Conservation (phyloP, 2,888 invertebrate species). For the Apotomis turbidana region DNA sequence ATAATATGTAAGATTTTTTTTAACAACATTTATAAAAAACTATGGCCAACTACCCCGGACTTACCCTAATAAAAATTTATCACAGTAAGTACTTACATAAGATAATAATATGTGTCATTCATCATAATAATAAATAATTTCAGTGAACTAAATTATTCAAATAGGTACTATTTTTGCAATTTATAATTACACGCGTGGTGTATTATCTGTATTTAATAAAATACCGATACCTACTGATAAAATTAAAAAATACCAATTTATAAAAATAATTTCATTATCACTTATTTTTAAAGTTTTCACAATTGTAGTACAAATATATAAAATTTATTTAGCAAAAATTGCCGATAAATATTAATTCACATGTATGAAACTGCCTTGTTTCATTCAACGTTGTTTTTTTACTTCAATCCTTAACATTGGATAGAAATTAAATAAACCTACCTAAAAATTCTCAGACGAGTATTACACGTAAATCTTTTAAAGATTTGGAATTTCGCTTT, state of each 20-base stretch:
- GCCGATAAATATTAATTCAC: not conserved
- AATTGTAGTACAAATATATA: not conserved
- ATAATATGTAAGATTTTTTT: too few relatives aligned
- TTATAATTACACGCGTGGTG: too few relatives aligned
- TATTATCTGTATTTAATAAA: too few relatives aligned
- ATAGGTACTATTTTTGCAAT: too few relatives aligned
- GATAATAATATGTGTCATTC: not conserved
- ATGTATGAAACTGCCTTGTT: not conserved
- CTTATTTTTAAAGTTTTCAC: too few relatives aligned
- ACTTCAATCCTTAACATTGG: not conserved
- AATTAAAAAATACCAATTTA: too few relatives aligned
- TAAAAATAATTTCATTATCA: too few relatives aligned
- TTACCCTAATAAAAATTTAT: not conserved
- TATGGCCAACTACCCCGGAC: too few relatives aligned
- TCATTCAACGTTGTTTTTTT: not conserved
- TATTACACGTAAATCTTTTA: not conserved
- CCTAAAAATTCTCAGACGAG: not conserved
- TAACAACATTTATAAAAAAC: too few relatives aligned
- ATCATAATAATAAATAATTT: too few relatives aligned
- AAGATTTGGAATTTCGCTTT: not conserved
- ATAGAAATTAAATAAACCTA: not conserved
- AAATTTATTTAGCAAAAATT: not conserved
- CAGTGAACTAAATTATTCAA: too few relatives aligned
- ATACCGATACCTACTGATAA: too few relatives aligned
- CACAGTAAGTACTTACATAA: not conserved